phyloP scores from a whole-genome alignment of 2,113 vertebrate genomes.

The Sula dactylatra region DNA sequence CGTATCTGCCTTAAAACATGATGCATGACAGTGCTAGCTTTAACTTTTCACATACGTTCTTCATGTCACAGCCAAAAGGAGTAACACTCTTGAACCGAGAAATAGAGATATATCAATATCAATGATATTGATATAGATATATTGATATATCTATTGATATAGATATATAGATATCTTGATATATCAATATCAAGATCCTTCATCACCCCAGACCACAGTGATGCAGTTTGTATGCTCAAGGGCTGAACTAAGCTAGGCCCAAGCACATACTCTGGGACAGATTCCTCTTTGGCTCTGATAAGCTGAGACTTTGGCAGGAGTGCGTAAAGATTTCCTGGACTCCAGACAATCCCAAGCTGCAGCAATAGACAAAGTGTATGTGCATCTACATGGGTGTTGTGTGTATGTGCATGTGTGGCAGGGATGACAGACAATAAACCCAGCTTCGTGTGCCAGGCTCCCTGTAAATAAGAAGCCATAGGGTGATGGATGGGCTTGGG shows the following conservation, averaged over 20 bases:
- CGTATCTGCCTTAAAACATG: neutral
- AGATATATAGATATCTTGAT: too few species aligned
- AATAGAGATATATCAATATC: too few species aligned
- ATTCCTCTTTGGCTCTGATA: conserved; percentile 7
- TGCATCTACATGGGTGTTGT: neutral
- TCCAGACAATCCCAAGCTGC: neutral
- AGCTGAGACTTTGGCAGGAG: neutral
- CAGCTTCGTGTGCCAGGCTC: conserved; percentile 16
- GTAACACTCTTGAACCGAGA: neutral
- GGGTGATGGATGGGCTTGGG: conserved; percentile 60
- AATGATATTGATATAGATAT: too few species aligned
- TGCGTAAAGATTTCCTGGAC: neutral
- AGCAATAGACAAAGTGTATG: neutral
- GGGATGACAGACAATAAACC: neutral
- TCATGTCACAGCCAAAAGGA: neutral
- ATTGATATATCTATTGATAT: too few species aligned
- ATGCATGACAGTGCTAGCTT: neutral
- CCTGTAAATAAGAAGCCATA: neutral
- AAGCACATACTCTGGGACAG: neutral
- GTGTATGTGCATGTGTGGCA: neutral
- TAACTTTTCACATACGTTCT: neutral
- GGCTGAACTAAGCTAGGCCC: neutral
- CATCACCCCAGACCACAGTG: neutral
- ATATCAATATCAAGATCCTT: neutral
- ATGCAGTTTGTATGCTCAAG: neutral